Evolutionary conservation across 2,797 vertebrate species (phyloP).

Genomic region (Gila robusta): DNA sequence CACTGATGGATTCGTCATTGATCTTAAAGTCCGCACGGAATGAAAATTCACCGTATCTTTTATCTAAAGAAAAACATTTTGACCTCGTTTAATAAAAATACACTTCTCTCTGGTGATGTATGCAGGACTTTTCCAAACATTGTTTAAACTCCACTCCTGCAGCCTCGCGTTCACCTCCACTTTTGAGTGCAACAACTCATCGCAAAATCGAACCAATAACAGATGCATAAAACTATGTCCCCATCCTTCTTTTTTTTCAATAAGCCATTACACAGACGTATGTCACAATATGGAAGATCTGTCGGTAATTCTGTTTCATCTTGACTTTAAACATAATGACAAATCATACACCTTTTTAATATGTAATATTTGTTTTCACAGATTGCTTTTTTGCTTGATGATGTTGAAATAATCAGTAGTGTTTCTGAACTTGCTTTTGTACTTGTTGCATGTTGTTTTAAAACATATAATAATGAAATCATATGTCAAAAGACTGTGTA

Average conservation of each 20-base stretch:
- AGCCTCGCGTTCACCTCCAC: too few species aligned
- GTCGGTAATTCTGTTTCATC: background rate
- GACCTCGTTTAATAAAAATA: too few species aligned
- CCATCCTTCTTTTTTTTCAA: too few species aligned
- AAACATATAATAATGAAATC: background rate
- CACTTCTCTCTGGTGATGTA: too few species aligned
- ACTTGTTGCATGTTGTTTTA: background rate
- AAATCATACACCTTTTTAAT: background rate
- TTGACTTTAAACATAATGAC: background rate
- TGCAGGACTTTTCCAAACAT: too few species aligned
- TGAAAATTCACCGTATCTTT: background rate
- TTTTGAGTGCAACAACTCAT: too few species aligned
- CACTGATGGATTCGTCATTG: background rate
- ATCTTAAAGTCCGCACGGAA: background rate
- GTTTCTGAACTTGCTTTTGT: background rate
- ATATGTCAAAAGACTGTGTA: conserved; percentile 24
- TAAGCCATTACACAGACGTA: background rate
- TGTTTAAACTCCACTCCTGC: too few species aligned
- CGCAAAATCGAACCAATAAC: too few species aligned
- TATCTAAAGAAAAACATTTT: background rate
- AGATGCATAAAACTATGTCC: too few species aligned
- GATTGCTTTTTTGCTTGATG: too few species aligned
- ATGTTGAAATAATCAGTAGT: background rate
- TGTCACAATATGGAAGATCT: background rate
- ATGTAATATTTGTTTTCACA: too few species aligned